Percentiles rank a stretch among this genome's conserved stretches.
phyloP scores from a whole-genome alignment of 1,140 invertebrate species.

The Subanguina moxae region DNA sequence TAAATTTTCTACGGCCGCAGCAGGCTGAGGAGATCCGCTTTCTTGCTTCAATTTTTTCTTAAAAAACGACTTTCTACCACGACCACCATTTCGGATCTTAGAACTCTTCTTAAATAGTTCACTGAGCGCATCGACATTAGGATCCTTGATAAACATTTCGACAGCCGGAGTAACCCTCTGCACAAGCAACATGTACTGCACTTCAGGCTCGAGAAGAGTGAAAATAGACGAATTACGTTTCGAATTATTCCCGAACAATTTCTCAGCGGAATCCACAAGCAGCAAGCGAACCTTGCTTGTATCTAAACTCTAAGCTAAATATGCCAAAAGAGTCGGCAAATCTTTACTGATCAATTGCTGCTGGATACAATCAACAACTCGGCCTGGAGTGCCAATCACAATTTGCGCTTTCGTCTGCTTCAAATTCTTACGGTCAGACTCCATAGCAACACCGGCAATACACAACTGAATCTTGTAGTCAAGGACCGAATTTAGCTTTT shows the following conservation, averaged over 20 bases:
- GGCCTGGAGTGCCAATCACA: neutral
- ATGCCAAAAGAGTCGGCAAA: no score
- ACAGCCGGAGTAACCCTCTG: neutral
- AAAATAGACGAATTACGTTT: neutral
- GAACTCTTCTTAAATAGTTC: neutral
- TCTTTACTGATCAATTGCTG: neutral
- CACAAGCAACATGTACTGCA: neutral
- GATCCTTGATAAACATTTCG: neutral
- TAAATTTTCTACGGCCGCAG: no score
- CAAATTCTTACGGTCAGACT: neutral
- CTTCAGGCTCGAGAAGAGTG: neutral
- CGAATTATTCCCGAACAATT: neutral
- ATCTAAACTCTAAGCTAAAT: neutral
- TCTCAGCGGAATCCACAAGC: neutral
- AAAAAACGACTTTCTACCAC: neutral
- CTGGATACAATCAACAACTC: neutral
- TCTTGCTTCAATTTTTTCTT: neutral
- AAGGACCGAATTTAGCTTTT: neutral
- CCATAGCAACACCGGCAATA: neutral
- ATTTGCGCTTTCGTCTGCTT: neutral
- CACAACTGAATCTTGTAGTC: slow-evolving; percentile 2
- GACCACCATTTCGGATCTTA: no score
- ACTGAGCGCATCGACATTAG: neutral
- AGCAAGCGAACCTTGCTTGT: neutral
- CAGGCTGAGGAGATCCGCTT: neutral